These are phyloP conservation scores for Drosophila lini DNA, from an alignment of 1,140 invertebrate species.

Conservation along the genomic window DNA sequence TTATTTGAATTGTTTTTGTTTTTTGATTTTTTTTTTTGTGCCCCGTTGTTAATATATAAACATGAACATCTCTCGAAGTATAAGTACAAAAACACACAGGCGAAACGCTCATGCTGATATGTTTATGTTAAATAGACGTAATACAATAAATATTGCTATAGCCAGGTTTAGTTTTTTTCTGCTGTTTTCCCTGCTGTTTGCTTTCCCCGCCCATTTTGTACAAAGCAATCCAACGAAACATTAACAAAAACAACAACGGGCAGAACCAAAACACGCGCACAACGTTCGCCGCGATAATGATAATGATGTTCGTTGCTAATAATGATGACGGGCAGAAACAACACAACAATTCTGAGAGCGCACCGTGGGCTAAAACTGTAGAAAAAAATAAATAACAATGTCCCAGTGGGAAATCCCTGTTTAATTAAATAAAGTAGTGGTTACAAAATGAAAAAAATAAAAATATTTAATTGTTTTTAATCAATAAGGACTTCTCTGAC, in stretches of 20 bases:
- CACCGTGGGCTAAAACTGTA: constrained; percentile 45
- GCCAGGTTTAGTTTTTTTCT: constrained; percentile 54
- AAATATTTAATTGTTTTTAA: background rate
- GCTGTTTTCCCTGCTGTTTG: constrained; percentile 37
- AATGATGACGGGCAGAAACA: constrained; percentile 74
- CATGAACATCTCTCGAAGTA: constrained; percentile 41
- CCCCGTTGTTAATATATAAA: constrained; percentile 44
- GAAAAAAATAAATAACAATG: background rate
- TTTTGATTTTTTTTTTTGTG: constrained; percentile 5
- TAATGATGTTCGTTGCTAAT: constrained; percentile 75
- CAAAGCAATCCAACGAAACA: constrained; percentile 48
- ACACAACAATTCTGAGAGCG: constrained; percentile 56
- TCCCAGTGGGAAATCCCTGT: too few relatives aligned
- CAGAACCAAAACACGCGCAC: constrained; percentile 69
- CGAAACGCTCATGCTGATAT: constrained; percentile 31
- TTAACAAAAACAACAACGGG: constrained; percentile 46
- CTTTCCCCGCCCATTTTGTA: constrained; percentile 27
- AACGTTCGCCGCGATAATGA: constrained; percentile 64
- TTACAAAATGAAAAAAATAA: background rate
- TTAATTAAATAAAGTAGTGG: background rate
- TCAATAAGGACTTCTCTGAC: background rate
- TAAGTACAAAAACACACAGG: constrained; percentile 33
- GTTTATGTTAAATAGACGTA: constrained; percentile 80
- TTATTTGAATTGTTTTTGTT: constrained; percentile 15
- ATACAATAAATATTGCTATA: constrained; percentile 73